These are phyloP conservation scores for Zygaena filipendulae DNA, from an alignment of 2,888 invertebrate species.

Conservation along the genomic window DNA sequence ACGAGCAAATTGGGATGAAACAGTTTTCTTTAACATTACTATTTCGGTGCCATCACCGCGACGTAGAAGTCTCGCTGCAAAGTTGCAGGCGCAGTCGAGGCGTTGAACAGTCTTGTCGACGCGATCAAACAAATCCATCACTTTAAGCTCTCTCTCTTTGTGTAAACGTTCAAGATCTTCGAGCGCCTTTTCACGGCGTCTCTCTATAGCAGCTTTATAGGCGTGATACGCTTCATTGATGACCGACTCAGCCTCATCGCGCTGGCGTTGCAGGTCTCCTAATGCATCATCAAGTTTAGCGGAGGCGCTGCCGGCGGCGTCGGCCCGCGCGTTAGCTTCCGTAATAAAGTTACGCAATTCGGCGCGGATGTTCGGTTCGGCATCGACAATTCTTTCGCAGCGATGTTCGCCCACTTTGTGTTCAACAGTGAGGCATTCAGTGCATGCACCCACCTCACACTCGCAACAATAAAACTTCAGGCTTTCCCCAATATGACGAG, in stretches of 20 bases:
- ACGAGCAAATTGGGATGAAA: conserved; percentile 79
- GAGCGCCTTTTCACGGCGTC: conserved; percentile 80
- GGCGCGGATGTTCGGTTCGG: conserved; percentile 80
- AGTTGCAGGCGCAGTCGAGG: conserved; percentile 88
- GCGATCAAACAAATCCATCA: conserved; percentile 88
- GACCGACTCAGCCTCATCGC: conserved; percentile 84
- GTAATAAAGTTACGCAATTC: conserved; percentile 79
- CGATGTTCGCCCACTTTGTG: conserved; percentile 88
- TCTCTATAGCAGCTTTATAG: conserved; percentile 84
- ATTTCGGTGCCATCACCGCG: conserved; percentile 89
- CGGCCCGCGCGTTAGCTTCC: conserved; percentile 81
- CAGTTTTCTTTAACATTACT: conserved; percentile 82
- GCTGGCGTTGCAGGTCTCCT: conserved; percentile 87
- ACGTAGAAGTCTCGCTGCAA: conserved; percentile 82
- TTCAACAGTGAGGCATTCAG: conserved; percentile 84
- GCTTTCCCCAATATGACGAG: conserved; percentile 82
- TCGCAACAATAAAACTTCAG: conserved; percentile 90
- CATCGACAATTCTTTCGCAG: conserved; percentile 83
- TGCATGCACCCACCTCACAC: conserved; percentile 88
- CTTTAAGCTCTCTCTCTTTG: conserved; percentile 85
- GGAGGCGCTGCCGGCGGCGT: conserved; percentile 80
- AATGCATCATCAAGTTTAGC: conserved; percentile 81
- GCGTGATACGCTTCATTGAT: conserved; percentile 85
- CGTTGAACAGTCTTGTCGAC: conserved; percentile 87
- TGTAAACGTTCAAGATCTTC: conserved; percentile 81